These are phyloP conservation scores for Drosophila mayaguana DNA, from an alignment of 2,888 invertebrate species.

Conservation along the genomic window DNA sequence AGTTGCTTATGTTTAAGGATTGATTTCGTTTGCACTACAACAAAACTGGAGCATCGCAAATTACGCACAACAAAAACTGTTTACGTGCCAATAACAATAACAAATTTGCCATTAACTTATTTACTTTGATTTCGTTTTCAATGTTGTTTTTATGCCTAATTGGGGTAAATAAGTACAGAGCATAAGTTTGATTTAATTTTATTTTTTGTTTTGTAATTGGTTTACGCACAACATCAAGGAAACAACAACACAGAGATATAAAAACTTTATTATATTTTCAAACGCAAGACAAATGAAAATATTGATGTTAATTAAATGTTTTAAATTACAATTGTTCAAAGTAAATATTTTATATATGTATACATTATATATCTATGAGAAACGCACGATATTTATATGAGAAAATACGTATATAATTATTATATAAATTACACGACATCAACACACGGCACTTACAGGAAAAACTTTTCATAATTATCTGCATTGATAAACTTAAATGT, in stretches of 20 bases:
- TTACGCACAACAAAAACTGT: constrained; percentile 63
- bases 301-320: constrained; percentile 36
- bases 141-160: constrained; percentile 25
- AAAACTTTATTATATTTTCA: constrained; percentile 57
- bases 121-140: constrained; percentile 20
- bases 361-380: constrained; percentile 16
- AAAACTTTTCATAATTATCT: constrained; percentile 8
- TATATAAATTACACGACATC: constrained; percentile 44
- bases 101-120: constrained; percentile 33
- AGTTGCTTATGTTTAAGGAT: constrained; percentile 22
- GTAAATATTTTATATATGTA: constrained; percentile 6
- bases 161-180: constrained; percentile 42
- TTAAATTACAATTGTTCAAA: neutral
- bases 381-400: constrained; percentile 29
- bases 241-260: constrained; percentile 82
- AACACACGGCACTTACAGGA: constrained; percentile 39
- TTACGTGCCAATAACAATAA: constrained; percentile 65
- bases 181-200: constrained; percentile 43
- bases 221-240: constrained; percentile 79
- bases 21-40: constrained; percentile 51
- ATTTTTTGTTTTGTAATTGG: constrained; percentile 29
- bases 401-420: constrained; percentile 24
- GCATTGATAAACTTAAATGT: constrained; percentile 2
- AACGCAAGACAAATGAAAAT: constrained; percentile 35
- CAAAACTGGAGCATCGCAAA: constrained; percentile 52